A percentile compares a stretch with the other conserved stretches of the same genome.
Conservation (phyloP, 1,140 invertebrate genomes). For the Orussus abietinus region DNA sequence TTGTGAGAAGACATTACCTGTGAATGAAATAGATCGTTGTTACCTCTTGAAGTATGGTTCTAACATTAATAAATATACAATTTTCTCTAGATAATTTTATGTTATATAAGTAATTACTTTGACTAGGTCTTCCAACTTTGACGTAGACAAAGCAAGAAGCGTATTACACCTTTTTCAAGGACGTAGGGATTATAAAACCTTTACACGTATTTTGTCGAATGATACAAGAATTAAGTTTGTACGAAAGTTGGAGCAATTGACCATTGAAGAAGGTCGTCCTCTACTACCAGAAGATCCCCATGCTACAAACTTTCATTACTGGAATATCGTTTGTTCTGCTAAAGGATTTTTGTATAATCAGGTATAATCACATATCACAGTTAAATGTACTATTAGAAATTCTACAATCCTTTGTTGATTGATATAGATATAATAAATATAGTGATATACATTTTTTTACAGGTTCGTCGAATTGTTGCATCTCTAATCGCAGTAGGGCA, state of each 20-base stretch:
- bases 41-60: conserved; percentile 22
- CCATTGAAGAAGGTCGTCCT: conserved; percentile 47
- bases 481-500: conserved; percentile 58
- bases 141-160: conserved; percentile 56
- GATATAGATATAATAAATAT: no score
- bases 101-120: no score
- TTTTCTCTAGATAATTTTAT: neutral
- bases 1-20: conserved; percentile 25
- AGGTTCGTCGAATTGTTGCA: conserved; percentile 72
- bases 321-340: conserved; percentile 60
- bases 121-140: no score
- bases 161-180: conserved; percentile 59
- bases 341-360: conserved; percentile 72
- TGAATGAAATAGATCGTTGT: conserved; percentile 27
- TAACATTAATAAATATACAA: neutral
- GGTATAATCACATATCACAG: conserved; percentile 42
- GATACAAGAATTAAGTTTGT: conserved; percentile 46
- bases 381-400: conserved; percentile 14
- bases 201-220: conserved; percentile 51
- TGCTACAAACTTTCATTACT: conserved; percentile 57
- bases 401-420: conserved; percentile 12
- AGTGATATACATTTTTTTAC: no score
- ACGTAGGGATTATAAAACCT: conserved; percentile 67
- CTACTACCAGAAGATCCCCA: conserved; percentile 42
- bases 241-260: conserved; percentile 51